Base-by-base conservation (phyloP, 1,140 invertebrate species). In the Dendroctonus valens region DNA sequence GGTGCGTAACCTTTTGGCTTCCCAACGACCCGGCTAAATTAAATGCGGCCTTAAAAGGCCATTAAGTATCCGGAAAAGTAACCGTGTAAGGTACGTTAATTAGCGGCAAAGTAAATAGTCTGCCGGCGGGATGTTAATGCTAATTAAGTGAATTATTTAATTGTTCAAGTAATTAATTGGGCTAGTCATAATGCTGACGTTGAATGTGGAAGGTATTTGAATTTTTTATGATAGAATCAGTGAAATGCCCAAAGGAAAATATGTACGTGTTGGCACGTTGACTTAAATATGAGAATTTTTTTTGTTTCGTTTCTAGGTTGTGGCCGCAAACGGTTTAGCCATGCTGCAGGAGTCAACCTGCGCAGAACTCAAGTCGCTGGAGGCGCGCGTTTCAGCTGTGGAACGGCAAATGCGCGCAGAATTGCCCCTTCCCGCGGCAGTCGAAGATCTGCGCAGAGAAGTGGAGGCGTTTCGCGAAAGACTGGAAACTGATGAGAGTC, bases 401-500 rank as follows among this genome's bases (percentile, higher is more conserved):
- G 88, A 90, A 73, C 80, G 81, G 66, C 83, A 84, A 73, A 79
- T 89, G 15, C 80, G 82, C 59, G 79, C 80, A 14, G 81, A 84
- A 44, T 75, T 79, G 51, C 80, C 81, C 42, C 75, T 83, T 41
- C 84, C 83, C 0, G 79, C 83, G 5, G 78, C 79, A 49, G 82
- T 90, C 14, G 76, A 81, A 60, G 86, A 89, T 66, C 81, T 90
- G 26, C 84, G 86, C 73, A 76, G 77, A 42, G 85, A 88, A 75
- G 85, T 89, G 15, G 85, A 88, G 67, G 78, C 79, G 46, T 87
- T 90, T 71, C 83, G 84, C 69, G 82, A 84, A 68, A 88, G 87
- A 75, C 78, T 89, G 60, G 87, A 90, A 76, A 87, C 86, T 48
- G 83, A 87, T 37, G 87, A 89, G 71, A 86, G 87, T 74, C 81